Evolutionary conservation across 2,797 vertebrate species (phyloP).

Genomic region (Myotis pilosus): DNA sequence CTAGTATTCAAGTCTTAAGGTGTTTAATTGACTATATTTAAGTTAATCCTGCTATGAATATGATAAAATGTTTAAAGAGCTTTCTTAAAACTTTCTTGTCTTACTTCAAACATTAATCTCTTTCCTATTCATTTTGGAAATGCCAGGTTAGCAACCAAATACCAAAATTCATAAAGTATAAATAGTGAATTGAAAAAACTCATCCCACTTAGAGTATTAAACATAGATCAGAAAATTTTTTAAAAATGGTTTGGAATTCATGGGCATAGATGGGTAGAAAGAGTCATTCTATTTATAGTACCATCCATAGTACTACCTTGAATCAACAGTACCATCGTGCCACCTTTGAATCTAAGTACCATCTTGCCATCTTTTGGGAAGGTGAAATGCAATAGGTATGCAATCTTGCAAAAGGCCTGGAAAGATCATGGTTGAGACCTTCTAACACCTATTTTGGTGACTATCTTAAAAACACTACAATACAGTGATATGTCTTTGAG

Average conservation of each 20-base stretch:
- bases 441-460: not conserved
- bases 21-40: conserved; percentile 22
- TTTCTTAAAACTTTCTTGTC: not conserved
- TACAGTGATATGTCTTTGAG: not conserved
- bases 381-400: not conserved
- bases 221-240: not conserved
- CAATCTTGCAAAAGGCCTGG: not conserved
- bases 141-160: conserved; percentile 20
- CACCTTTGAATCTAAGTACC: not conserved
- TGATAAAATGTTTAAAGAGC: conserved; percentile 18
- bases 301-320: not conserved
- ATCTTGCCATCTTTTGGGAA: not conserved
- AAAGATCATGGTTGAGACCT: not conserved
- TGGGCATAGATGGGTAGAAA: not conserved
- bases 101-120: not conserved
- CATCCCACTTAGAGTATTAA: not conserved
- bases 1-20: not conserved
- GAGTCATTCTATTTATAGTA: not conserved
- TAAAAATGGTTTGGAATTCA: not conserved
- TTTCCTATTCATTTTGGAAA: conserved; percentile 38
- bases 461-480: not conserved
- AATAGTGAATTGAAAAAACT: conserved; percentile 30
- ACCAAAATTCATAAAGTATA: conserved; percentile 43
- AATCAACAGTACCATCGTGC: not conserved
- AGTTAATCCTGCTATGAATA: not conserved